Evolutionary conservation across 2,888 invertebrate species (phyloP), one percentile per base, ranked within the genome.

Genomic region (Melinaea menophilus): DNA sequence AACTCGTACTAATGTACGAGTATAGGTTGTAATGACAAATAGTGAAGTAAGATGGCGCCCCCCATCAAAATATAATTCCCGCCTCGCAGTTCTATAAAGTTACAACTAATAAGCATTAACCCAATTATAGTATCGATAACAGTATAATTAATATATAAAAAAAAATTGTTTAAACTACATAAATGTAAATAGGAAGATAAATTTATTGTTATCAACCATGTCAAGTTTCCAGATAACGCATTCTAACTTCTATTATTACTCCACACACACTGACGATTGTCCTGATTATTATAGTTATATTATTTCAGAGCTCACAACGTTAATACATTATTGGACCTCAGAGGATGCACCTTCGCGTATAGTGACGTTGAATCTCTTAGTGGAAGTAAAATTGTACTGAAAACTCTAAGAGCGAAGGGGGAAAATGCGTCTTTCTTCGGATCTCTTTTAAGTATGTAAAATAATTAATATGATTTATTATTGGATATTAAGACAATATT

Each of bases 371-470:
- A 91, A 67, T 93, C 92, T 46, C 75, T 92, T 3, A 92, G 92
- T 78, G 91, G 92, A 66, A 91, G 92, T 72, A 86, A 90, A 76
- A 84, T 92, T 33, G 86, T 92, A 47, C 76, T 92, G 46, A 90
- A 90, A 73, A 90, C 87, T 1, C 77, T 93, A 11, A 91, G 90
- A 71, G 88, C 84, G 71, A 84, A 91, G 64, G 93, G 93, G 64
- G 93, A 93, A 81, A 92, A 92, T 81, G 91, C 92, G 7, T 90
- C 91, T 33, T 93, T 93, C 76, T 93, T 93, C 74, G 92, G 92
- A 79, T 92, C 92, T 59, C 74, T 88, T 69, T 73, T 92, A 76
- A 91, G 93, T 93, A 88, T 67, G 73, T 72, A 67, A 51, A 56
- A 61, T 61, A 55, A 55, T 22, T 59, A 56, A 51, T 62, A 46